Conservation (phyloP, 2,113 vertebrate genomes). For the Burhinus bistriatus region DNA sequence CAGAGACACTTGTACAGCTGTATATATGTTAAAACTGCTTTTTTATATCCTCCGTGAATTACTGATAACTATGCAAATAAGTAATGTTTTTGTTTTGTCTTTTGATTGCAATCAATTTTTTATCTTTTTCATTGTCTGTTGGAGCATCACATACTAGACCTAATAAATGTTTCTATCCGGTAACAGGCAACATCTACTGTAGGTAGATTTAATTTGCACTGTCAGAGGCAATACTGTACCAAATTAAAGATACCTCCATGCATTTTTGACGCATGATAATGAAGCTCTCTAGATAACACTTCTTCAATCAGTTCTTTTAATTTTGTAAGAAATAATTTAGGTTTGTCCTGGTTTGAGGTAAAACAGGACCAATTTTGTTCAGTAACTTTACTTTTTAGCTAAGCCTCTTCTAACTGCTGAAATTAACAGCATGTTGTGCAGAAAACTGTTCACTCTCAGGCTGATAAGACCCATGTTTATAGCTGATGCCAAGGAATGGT, state of each 20-base stretch:
- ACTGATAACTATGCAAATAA: not conserved
- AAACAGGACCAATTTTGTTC: too few relatives aligned
- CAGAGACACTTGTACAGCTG: not conserved
- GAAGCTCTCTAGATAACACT: not conserved
- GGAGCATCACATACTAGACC: not conserved
- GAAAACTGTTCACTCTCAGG: too few relatives aligned
- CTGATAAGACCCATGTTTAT: too few relatives aligned
- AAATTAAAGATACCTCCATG: not conserved
- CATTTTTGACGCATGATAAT: not conserved
- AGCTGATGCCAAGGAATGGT: too few relatives aligned
- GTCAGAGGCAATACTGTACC: not conserved
- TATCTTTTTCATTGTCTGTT: not conserved
- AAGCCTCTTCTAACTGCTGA: too few relatives aligned
- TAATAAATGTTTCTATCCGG: not conserved
- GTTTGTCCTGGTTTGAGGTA: too few relatives aligned
- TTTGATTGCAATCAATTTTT: conserved; percentile 37
- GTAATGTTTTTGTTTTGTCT: not conserved
- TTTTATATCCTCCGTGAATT: not conserved
- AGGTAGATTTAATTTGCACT: not conserved
- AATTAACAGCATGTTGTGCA: too few relatives aligned
- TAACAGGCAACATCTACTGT: not conserved
- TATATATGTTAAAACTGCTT: not conserved
- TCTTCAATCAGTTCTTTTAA: not conserved
- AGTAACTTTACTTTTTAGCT: too few relatives aligned
- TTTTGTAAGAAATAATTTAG: not conserved